Evolutionary conservation across 2,888 invertebrate species (phyloP).

Genomic region (Dasysyrphus albostriatus): DNA sequence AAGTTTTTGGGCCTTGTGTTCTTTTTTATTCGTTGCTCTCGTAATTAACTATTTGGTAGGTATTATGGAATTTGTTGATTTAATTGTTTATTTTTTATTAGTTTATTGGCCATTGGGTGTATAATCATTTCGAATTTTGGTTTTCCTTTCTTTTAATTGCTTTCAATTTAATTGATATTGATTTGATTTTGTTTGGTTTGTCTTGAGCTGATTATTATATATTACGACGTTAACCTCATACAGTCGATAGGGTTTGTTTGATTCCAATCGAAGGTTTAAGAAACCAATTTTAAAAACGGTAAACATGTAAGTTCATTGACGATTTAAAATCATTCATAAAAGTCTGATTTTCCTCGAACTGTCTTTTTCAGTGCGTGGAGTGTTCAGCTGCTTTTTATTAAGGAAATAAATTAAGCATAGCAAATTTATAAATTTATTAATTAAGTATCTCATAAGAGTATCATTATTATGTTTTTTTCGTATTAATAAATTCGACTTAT

Average conservation of each 20-base stretch:
- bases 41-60: constrained; percentile 66
- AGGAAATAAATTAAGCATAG: no score
- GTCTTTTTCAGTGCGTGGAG: no score
- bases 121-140: not conserved
- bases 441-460: no score
- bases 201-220: no score
- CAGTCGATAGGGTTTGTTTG: not conserved
- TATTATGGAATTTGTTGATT: constrained; percentile 59
- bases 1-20: constrained; percentile 29
- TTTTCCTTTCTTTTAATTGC: constrained; percentile 9
- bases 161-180: constrained; percentile 26
- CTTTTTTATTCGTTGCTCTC: constrained; percentile 6
- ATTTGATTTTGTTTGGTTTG: not conserved
- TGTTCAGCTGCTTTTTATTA: no score
- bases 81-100: constrained; percentile 54
- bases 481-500: no score
- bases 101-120: constrained; percentile 11
- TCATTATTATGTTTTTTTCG: no score
- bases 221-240: not conserved
- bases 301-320: not conserved
- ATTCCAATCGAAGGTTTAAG: not conserved
- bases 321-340: not conserved
- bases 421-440: no score
- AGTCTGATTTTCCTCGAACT: no score
- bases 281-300: not conserved